Percentiles rank a stretch among this genome's conserved stretches.
Conservation (phyloP, 2,113 vertebrate genomes). For the Ptilorrhoa leucosticta region DNA sequence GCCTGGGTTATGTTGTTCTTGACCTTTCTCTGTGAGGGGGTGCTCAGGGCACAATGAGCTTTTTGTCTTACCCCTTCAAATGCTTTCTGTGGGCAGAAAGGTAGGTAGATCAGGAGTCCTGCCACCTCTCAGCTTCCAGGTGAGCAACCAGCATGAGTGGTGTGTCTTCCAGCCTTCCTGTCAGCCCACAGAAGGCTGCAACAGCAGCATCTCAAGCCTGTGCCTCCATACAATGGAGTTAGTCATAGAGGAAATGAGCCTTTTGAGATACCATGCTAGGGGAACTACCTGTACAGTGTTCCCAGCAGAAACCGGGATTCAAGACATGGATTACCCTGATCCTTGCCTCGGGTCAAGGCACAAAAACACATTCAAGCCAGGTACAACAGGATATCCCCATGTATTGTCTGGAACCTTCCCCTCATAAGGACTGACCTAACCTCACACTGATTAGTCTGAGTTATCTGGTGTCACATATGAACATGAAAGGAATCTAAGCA, state of each 20-base stretch:
- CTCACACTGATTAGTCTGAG: neutral
- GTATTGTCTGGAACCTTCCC: neutral
- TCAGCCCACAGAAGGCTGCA: neutral
- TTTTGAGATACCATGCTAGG: neutral
- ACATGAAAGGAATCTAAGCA: constrained; percentile 35
- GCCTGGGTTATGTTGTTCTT: neutral
- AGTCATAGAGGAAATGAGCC: neutral
- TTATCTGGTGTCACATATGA: constrained; percentile 36
- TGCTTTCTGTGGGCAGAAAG: neutral
- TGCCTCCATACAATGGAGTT: neutral
- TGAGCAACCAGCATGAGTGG: neutral
- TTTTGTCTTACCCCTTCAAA: neutral
- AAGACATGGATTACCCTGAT: neutral
- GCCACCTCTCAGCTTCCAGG: neutral
- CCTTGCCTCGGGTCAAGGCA: neutral
- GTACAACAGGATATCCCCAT: neutral
- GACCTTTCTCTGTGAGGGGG: neutral
- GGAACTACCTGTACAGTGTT: neutral
- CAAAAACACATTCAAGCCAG: neutral
- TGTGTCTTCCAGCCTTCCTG: neutral
- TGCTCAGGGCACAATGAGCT: neutral
- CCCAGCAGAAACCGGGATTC: neutral
- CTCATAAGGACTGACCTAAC: neutral
- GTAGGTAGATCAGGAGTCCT: neutral
- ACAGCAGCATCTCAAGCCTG: neutral